Base-by-base conservation (phyloP, 2,113 vertebrate genomes). In the Lucifuga dentata region DNA sequence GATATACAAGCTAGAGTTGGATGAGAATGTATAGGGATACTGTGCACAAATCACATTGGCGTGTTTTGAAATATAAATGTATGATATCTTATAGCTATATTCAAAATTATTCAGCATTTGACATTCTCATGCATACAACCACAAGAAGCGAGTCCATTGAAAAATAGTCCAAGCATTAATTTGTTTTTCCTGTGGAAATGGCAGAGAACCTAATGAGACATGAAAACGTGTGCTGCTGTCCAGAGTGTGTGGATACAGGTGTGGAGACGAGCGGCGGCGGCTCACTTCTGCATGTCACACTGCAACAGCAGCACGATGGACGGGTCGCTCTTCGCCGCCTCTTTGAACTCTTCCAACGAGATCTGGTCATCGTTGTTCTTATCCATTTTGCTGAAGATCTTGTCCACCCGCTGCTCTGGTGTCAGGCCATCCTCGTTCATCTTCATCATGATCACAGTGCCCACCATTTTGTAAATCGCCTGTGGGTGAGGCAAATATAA, bases 41-140 rank as follows among this genome's bases (percentile, higher is more conserved):
- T 90, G 94, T 94, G 95, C 94, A 96, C 93, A 90, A 94, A 83
- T 94, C 94, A 97, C 95, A 78, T 92, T 86, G 84, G 95, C 94
- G 93, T 85, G 76, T 89, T 81, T 55, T 63, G 64, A 87, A 81
- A 92, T 91, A 90, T 80, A 88, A 91, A 91, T 85, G 86, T 85
- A 85, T 88, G 87, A 83, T 89, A 88, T 88, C 87, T 61, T 87
- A 87, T 86, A 90, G 84, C 80, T 87, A 91, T 85, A 81, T 86
- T 95, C 94, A 95, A 96, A 96, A 96, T 96, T 93, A 95, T 95
- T 96, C 94, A 96, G 98, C 98, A 95, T 95, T 96, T 97, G 92
- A 98, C 96, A 98, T 98, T 98, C 96, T 98, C 98, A 99, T 99
- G 98, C 98, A 99, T 96, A 96, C 95, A 93, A 98, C 97, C 97